Evolutionary conservation across 1,140 invertebrate genomes (phyloP), one percentile per base, ranked within the genome.

Genomic region (Ceratoteleas bidentatus): DNA sequence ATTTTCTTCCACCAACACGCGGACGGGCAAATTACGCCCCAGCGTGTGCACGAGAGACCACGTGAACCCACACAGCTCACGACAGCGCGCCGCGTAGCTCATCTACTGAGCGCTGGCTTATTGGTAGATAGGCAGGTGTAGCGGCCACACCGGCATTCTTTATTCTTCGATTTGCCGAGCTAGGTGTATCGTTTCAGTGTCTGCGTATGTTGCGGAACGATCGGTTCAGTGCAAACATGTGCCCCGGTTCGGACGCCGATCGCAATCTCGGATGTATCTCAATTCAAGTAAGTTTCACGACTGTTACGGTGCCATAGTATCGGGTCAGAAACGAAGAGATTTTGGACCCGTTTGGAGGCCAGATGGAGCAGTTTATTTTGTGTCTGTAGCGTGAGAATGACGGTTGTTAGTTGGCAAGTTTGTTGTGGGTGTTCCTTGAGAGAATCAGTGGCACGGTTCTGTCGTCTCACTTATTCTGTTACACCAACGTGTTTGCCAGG

Each of bases 61-160:
- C 80, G 80, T 69, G 73, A 66, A 73, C 73, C 57, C 57, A 73
- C 80, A 83, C 73, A 73, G 49, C 74, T 54, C 45, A 60, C 56
- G 53, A 54, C 73, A 64, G n/a, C 61, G 73, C 47, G 68, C 60
- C 68, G 80, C 81, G 81, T 69, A 74, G 75, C 72, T 79, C 75
- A 83, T 83, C 75, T 81, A 81, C 76, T 69, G 43, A 65, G 57
- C 82, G 60, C 68, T 68, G 53, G 70, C 11, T 79, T 78, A 83
- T 83, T 79, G 81, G 75, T 76, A 57, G 69, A 78, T 72, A 78
- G 75, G 65, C 81, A 83, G 81, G 81, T 83, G 70, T 81, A 81
- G 49, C 70, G 75, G 65, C 56, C 32, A 76, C 68, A 79, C 81
- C 60, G 65, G 38, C 54, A 47, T 79, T 77, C 70, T 74, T 74